Evolutionary conservation across 2,888 invertebrate genomes (phyloP).

Genomic region (Nemapogon koenigi): DNA sequence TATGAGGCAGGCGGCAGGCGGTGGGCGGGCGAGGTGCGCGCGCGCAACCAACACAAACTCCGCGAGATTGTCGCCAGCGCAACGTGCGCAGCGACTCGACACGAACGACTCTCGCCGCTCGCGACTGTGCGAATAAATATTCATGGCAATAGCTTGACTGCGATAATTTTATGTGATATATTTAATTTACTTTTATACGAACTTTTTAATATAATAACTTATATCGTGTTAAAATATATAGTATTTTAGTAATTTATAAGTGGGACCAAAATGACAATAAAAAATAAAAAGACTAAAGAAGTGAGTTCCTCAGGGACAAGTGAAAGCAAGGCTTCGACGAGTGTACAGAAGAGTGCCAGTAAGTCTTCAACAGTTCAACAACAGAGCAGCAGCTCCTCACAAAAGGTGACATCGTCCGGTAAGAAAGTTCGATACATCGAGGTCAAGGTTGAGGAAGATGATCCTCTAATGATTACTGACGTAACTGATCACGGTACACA

Average conservation of each 20-base stretch:
- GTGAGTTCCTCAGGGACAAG: constrained; percentile 41
- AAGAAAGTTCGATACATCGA: constrained; percentile 60
- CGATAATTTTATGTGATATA: constrained; percentile 21
- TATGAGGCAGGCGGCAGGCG: constrained; percentile 18
- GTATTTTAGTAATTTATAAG: constrained; percentile 15
- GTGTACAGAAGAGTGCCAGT: constrained; percentile 52
- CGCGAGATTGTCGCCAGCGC: constrained; percentile 57
- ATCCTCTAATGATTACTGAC: constrained; percentile 61
- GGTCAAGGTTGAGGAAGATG: constrained; percentile 60
- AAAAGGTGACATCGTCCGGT: constrained; percentile 51
- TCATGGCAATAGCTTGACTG: constrained; percentile 48
- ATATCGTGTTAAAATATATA: constrained; percentile 1
- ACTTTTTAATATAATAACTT: constrained; percentile 21
- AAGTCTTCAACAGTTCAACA: constrained; percentile 48
- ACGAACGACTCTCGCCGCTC: constrained; percentile 62
- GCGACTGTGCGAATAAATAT: constrained; percentile 31
- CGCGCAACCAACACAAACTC: constrained; percentile 29
- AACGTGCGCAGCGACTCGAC: constrained; percentile 46
- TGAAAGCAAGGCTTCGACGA: constrained; percentile 36
- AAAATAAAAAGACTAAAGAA: constrained; percentile 63
- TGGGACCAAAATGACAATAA: constrained; percentile 59
- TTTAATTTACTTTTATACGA: constrained; percentile 1
- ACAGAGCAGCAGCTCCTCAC: constrained; percentile 29
- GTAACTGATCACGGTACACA: constrained; percentile 53
- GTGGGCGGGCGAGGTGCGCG: constrained; percentile 35